Base-by-base conservation (phyloP, 2,888 invertebrate species). In the Drosophila mimetica region DNA sequence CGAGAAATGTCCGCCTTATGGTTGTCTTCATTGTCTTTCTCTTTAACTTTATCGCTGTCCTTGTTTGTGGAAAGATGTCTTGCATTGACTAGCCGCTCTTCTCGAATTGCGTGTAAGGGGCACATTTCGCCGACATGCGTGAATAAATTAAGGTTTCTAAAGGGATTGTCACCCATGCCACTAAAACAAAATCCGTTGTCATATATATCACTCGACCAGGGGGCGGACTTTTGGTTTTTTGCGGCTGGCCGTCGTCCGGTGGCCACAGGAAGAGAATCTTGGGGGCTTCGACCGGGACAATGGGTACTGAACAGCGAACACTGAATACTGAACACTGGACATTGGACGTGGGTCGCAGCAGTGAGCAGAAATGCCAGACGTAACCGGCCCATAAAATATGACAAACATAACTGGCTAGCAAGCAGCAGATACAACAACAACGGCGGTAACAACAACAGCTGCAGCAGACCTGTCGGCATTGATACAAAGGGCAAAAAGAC, bases 131-230 rank as follows among this genome's bases (percentile, higher is more conserved):
- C 70, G 66, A 69, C 79, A 79, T 86, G 81, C 81, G 86, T 86
- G 86, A 82, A 86, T 82, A 82, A 85, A 82, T 82, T 82, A 86
- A 77, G 77, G 76, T 74, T 79, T 79, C 74, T 73, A 80, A 85
- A 81, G 81, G 83, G 80, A 86, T 82, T 82, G 81, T 86, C 81
- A 86, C 80, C 81, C 86, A 86, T 86, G 86, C 86, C 86, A 82
- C 70, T 79, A 86, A 82, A 79, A 81, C 79, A 83, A 82, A 82
- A 82, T 85, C 75, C 75, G 82, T 82, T 81, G 81, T 81, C 81
- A 81, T 81, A 81, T 82, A 81, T 81, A 85, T 81, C 81, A 81
- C 81, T 79, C 79, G 69, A 60, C 66, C 75, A 42, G 46, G 77
- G 77, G 75, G 63, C 9, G 37, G 48, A 25, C 34, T 22, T 30